Evolutionary conservation across 2,797 vertebrate genomes (phyloP).

Genomic region (Toxotes lorentzi): DNA sequence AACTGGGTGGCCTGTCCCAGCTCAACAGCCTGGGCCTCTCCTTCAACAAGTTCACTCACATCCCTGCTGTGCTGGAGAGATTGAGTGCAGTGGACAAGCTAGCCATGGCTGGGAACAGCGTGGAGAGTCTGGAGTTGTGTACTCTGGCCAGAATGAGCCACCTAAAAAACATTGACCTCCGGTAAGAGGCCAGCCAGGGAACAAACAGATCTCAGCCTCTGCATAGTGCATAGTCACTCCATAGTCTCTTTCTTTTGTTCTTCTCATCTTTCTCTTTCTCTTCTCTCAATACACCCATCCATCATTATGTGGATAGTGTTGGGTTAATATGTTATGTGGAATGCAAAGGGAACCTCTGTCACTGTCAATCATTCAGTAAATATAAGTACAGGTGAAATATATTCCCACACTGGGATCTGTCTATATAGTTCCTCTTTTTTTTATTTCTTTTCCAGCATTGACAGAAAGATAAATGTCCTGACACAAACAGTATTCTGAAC

Average conservation of each 20-base stretch:
- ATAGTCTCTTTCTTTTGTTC: neutral
- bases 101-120: constrained; percentile 92
- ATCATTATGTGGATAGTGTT: constrained; percentile 47
- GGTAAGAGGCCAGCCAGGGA: constrained; percentile 82
- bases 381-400: constrained; percentile 14
- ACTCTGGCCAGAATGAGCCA: constrained; percentile 88
- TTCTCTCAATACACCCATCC: constrained; percentile 6
- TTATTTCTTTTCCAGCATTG: constrained; percentile 20
- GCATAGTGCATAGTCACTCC: neutral
- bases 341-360: constrained; percentile 35
- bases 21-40: constrained; percentile 93
- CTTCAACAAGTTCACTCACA: constrained; percentile 92
- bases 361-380: constrained; percentile 28
- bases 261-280: constrained; percentile 5
- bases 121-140: constrained; percentile 88
- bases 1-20: constrained; percentile 90
- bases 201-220: constrained; percentile 31
- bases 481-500: constrained; percentile 26
- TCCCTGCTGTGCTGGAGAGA: constrained; percentile 91
- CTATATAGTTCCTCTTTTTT: constrained; percentile 15
- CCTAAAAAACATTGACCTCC: constrained; percentile 92
- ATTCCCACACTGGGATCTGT: neutral
- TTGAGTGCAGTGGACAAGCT: constrained; percentile 90
- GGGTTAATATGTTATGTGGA: constrained; percentile 42
- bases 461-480: constrained; percentile 36